Evolutionary conservation across 1,140 invertebrate genomes (phyloP).

Genomic region (Triops cancriformis): DNA sequence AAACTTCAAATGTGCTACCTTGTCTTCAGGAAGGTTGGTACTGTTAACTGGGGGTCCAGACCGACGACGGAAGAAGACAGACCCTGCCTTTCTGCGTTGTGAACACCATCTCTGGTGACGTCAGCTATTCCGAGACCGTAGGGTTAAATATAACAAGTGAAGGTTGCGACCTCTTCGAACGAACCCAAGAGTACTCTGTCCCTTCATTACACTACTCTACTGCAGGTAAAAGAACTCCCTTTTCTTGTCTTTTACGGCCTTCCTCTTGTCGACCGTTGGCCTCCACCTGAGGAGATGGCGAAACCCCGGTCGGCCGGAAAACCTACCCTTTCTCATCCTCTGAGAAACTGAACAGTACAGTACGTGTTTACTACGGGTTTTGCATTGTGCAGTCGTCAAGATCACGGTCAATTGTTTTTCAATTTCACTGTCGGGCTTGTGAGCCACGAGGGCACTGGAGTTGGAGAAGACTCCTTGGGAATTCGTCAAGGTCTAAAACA

Average conservation of each 20-base stretch:
- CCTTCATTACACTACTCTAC: not conserved
- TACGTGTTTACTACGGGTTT: too few species aligned
- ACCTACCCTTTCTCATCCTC: too few species aligned
- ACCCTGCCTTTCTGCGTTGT: not conserved
- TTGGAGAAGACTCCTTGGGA: slow-evolving; percentile 1
- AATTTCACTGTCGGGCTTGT: not conserved
- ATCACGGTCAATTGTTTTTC: not conserved
- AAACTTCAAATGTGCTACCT: not conserved
- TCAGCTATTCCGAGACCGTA: not conserved
- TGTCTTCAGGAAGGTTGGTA: not conserved
- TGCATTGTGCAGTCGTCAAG: too few species aligned
- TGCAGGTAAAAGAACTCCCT: not conserved
- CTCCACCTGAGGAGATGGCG: not conserved
- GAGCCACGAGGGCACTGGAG: not conserved
- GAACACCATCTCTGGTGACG: not conserved
- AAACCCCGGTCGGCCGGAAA: not conserved
- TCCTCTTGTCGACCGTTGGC: not conserved
- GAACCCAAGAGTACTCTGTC: not conserved
- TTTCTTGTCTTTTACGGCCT: not conserved
- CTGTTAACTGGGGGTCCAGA: not conserved
- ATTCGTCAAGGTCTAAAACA: slow-evolving; percentile 13
- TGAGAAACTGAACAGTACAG: too few species aligned
- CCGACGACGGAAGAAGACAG: not conserved
- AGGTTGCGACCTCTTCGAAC: not conserved
- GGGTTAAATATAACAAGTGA: not conserved